These are phyloP conservation scores for Epinephelus cyanopodus DNA, from an alignment of 2,113 vertebrate species.

Conservation along the genomic window DNA sequence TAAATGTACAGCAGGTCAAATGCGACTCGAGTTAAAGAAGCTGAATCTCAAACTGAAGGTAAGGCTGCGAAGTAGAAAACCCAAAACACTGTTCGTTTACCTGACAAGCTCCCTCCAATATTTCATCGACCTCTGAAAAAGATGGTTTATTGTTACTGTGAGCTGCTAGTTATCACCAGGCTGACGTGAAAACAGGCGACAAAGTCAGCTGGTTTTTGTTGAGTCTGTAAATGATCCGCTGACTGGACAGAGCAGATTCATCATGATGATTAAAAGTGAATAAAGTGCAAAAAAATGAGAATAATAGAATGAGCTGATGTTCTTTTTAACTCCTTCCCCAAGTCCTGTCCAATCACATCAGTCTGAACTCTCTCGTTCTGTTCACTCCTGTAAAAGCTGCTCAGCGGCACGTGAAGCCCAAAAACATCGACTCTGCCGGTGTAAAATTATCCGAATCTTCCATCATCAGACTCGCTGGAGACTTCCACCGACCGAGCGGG, in stretches of 20 bases:
- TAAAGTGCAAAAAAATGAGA: slow-evolving; percentile 20
- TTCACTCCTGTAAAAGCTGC: no score
- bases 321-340: neutral
- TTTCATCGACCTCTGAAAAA: neutral
- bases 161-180: neutral
- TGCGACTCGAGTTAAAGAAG: neutral
- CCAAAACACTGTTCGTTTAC: neutral
- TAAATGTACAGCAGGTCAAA: neutral
- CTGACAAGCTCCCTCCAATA: neutral
- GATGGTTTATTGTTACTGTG: neutral
- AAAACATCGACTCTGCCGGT: no score
- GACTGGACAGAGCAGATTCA: neutral
- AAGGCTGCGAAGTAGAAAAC: slow-evolving; percentile 12
- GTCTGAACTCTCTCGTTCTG: neutral
- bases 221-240: neutral
- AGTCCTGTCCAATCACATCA: neutral
- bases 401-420: no score
- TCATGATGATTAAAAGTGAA: neutral
- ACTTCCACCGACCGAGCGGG: no score
- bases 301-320: neutral
- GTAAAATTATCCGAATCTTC: no score
- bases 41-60: slow-evolving; percentile 1
- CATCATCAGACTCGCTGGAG: no score
- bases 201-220: neutral
- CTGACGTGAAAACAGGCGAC: neutral